A percentile compares a stretch with the other conserved stretches of the same genome.
Evolutionary conservation across 2,888 invertebrate genomes (phyloP).

Genomic region (Fragum fragum): DNA sequence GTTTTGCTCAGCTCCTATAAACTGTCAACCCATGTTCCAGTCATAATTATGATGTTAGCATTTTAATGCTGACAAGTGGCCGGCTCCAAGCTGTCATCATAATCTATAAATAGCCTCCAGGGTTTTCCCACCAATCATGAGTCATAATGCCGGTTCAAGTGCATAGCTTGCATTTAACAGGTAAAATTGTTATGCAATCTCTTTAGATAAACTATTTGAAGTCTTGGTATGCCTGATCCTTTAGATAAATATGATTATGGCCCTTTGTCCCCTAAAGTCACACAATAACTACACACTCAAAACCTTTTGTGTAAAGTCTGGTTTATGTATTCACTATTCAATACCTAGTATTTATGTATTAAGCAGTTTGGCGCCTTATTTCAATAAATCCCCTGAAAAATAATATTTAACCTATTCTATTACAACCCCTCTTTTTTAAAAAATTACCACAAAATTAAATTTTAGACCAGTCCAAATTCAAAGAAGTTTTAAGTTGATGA

Average conservation of each 20-base stretch:
- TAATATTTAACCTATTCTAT: too few relatives aligned
- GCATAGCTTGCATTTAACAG: background rate
- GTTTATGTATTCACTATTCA: too few relatives aligned
- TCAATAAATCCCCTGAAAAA: too few relatives aligned
- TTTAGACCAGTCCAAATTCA: too few relatives aligned
- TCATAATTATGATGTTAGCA: conserved; percentile 12
- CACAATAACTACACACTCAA: background rate
- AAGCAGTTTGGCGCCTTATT: too few relatives aligned
- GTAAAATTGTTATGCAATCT: conserved; percentile 13
- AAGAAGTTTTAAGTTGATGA: too few relatives aligned
- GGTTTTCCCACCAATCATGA: conserved; percentile 20
- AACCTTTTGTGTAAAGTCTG: background rate
- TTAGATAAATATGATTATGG: conserved; percentile 10
- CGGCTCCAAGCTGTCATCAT: conserved; percentile 8
- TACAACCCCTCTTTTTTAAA: too few relatives aligned
- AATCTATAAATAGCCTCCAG: conserved; percentile 19
- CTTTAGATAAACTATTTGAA: background rate
- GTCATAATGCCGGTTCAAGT: background rate
- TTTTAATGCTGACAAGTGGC: conserved; percentile 12
- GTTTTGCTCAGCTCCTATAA: too few relatives aligned
- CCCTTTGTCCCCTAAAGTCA: background rate
- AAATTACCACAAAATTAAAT: too few relatives aligned
- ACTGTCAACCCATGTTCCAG: too few relatives aligned
- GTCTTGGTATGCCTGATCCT: conserved; percentile 21
- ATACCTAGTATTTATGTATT: too few relatives aligned